These are phyloP conservation scores for Galagoides demidoff DNA, from an alignment of 2,797 vertebrate genomes.

Conservation along the genomic window DNA sequence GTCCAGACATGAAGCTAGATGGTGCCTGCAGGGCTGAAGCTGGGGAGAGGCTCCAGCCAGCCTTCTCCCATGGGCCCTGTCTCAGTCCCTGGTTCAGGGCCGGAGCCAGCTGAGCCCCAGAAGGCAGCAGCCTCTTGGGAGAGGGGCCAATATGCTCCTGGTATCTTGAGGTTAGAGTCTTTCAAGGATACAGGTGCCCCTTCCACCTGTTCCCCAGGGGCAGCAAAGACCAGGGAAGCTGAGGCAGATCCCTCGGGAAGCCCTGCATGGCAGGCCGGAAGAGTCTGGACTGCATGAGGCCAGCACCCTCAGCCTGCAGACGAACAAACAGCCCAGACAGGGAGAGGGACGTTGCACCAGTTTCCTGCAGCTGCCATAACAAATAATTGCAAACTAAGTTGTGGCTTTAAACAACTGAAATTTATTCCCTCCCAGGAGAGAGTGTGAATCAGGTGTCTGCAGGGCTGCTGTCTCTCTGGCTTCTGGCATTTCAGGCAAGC, in stretches of 20 bases:
- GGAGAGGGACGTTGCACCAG: neutral
- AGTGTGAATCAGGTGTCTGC: neutral
- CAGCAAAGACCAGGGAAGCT: too few species aligned
- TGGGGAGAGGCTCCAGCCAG: neutral
- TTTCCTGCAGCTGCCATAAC: neutral
- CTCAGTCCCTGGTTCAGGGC: neutral
- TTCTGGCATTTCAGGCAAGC: neutral
- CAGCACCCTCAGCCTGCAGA: neutral
- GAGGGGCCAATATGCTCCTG: neutral
- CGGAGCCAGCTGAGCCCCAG: neutral
- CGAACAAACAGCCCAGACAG: neutral
- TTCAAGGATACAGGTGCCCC: neutral
- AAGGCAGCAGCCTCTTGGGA: neutral
- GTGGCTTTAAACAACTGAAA: neutral
- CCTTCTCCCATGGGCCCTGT: too few species aligned
- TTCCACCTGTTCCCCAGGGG: neutral
- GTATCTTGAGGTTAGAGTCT: fast-evolving
- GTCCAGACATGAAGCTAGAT: neutral
- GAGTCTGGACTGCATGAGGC: neutral
- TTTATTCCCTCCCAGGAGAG: neutral
- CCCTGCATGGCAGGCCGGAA: fast-evolving
- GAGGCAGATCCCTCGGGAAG: too few species aligned
- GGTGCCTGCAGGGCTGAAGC: too few species aligned
- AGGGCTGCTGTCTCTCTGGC: neutral
- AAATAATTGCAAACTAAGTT: neutral